A percentile compares a stretch with the other conserved stretches of the same genome.
Conservation (phyloP, 2,797 vertebrate genomes). For the Darevskia mixta region DNA sequence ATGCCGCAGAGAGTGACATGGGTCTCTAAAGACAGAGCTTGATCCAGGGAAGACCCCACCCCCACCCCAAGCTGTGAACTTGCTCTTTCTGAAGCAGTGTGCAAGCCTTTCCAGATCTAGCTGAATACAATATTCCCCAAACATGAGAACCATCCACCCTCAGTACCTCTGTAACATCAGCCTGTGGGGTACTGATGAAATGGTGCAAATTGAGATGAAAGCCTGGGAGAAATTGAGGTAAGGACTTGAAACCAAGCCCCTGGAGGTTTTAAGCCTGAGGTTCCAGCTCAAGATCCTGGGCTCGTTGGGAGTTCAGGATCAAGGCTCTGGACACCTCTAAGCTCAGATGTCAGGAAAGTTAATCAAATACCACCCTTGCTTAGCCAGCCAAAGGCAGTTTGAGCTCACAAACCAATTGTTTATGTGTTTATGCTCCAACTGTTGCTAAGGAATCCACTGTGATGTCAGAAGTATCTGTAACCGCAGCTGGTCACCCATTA, state of each 20-base stretch:
- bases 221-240: rapidly evolving
- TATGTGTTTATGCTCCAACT: not conserved
- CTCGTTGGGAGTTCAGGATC: not conserved
- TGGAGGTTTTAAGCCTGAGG: not conserved
- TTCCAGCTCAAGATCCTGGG: conserved; percentile 2
- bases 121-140: not conserved
- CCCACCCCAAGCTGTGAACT: not conserved
- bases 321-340: not conserved
- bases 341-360: not conserved
- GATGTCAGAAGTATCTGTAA: rapidly evolving
- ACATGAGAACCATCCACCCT: not conserved
- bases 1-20: not conserved
- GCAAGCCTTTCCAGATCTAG: not conserved
- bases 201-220: not conserved
- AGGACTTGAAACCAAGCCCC: not conserved
- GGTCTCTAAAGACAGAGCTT: not conserved
- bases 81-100: not conserved
- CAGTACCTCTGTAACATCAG: not conserved
- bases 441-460: conserved; percentile 5
- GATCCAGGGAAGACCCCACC: not conserved
- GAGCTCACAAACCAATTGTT: conserved; percentile 7
- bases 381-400: not conserved
- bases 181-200: not conserved
- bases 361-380: not conserved
- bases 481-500: not conserved